Conservation (phyloP, 1,140 invertebrate genomes). For the Heliconius hewitsoni region DNA sequence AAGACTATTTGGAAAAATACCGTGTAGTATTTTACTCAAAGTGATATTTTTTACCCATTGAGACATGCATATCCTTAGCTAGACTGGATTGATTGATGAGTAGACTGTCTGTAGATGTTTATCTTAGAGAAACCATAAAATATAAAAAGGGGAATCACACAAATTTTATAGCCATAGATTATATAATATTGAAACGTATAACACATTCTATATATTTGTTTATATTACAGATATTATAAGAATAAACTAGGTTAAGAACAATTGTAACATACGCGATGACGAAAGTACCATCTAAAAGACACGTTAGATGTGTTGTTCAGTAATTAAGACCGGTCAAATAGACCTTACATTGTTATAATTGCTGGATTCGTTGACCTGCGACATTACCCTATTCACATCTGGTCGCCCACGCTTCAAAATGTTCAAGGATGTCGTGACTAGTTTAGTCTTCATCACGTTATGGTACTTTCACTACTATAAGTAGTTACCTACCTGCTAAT, state of each 20-base stretch:
- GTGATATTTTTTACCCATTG: too few relatives aligned
- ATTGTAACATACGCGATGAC: neutral
- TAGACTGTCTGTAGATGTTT: too few relatives aligned
- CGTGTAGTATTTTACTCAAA: too few relatives aligned
- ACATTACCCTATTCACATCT: conserved; percentile 36
- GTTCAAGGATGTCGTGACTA: neutral
- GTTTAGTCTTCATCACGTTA: neutral
- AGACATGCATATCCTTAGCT: too few relatives aligned
- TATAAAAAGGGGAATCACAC: too few relatives aligned
- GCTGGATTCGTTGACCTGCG: conserved; percentile 36
- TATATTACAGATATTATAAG: too few relatives aligned
- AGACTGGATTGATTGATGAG: too few relatives aligned
- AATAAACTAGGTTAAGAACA: neutral
- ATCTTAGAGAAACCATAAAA: too few relatives aligned
- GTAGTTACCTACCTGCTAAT: neutral
- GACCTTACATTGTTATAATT: conserved; percentile 30
- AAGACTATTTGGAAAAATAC: neutral
- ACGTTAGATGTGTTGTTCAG: neutral
- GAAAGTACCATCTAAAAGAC: neutral
- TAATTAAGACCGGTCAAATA: conserved; percentile 25
- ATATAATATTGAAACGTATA: too few relatives aligned
- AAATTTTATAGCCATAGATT: too few relatives aligned
- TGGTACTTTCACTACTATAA: neutral
- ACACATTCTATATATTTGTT: too few relatives aligned
- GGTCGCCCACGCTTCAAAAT: conserved; percentile 23